Evolutionary conservation across 2,888 invertebrate species (phyloP).

Genomic region (Elysia crispata): DNA sequence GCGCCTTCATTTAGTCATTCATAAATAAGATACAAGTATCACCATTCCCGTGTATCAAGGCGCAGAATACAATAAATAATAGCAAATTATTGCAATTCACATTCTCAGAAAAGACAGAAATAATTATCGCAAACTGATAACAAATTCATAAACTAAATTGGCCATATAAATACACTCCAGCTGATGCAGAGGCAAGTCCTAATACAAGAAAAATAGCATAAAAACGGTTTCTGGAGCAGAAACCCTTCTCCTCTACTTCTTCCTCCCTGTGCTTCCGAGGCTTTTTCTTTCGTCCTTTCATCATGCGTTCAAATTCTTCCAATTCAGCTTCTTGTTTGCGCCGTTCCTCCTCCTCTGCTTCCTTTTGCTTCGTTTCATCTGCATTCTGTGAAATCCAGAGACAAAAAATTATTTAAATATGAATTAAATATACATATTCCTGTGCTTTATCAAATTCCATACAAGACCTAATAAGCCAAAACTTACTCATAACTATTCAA

Average conservation of each 20-base stretch:
- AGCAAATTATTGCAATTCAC: too few species aligned
- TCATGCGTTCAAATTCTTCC: slow-evolving; percentile 75
- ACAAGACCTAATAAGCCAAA: not conserved
- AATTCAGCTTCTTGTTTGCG: slow-evolving; percentile 70
- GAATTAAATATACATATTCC: not conserved
- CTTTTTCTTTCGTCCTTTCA: slow-evolving; percentile 69
- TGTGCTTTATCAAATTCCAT: not conserved
- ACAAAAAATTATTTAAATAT: not conserved
- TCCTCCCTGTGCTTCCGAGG: slow-evolving; percentile 61
- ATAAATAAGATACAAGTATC: too few species aligned
- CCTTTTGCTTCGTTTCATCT: slow-evolving; percentile 58
- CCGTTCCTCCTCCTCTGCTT: slow-evolving; percentile 67
- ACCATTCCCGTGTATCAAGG: too few species aligned
- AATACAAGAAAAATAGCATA: too few species aligned
- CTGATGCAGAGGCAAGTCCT: too few species aligned
- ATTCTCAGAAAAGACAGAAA: too few species aligned
- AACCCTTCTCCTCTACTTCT: slow-evolving; percentile 51
- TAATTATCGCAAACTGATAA: too few species aligned
- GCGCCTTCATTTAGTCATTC: too few species aligned
- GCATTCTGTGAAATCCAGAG: slow-evolving; percentile 56
- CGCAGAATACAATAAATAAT: too few species aligned
- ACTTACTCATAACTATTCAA: not conserved
- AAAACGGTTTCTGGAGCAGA: too few species aligned
- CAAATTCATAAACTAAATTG: too few species aligned
- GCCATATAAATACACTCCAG: too few species aligned